phyloP scores from a whole-genome alignment of 1,140 invertebrate species.

The Dinoponera quadriceps region DNA sequence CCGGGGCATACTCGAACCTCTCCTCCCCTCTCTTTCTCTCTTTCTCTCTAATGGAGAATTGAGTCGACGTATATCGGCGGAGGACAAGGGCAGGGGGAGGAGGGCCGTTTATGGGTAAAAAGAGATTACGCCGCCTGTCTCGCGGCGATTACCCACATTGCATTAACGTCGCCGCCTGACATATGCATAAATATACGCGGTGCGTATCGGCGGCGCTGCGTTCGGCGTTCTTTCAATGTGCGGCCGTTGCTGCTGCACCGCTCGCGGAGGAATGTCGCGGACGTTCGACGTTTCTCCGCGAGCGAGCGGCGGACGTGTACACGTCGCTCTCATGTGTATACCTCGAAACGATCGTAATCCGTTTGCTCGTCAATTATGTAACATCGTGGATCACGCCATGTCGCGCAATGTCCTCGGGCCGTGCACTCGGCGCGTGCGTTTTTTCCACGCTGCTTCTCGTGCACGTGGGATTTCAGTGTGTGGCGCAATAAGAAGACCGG shows the following conservation, averaged over 20 bases:
- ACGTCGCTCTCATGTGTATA: background rate
- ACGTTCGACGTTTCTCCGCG: conserved; percentile 12
- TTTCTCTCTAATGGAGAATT: background rate
- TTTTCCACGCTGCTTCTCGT: conserved; percentile 12
- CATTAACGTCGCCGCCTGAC: conserved; percentile 34
- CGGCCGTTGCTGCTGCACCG: background rate
- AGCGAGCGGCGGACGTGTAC: conserved; percentile 10
- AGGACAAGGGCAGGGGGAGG: no score
- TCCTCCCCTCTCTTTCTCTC: no score
- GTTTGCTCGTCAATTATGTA: conserved; percentile 54
- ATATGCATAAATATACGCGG: conserved; percentile 53
- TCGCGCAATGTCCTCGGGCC: conserved; percentile 27
- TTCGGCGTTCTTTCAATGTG: conserved; percentile 38
- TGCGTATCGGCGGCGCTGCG: conserved; percentile 20
- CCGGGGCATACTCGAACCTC: background rate
- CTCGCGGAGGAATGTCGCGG: conserved; percentile 27
- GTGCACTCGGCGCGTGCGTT: background rate
- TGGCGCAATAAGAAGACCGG: background rate
- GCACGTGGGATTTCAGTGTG: background rate
- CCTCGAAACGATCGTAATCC: conserved; percentile 34
- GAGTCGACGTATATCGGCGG: background rate
- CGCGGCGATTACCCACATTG: conserved; percentile 28
- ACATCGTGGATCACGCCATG: conserved; percentile 19
- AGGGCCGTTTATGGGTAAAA: conserved; percentile 40
- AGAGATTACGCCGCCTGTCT: conserved; percentile 38